Evolutionary conservation across 2,113 vertebrate species (phyloP).

Genomic region (Gulo gulo): DNA sequence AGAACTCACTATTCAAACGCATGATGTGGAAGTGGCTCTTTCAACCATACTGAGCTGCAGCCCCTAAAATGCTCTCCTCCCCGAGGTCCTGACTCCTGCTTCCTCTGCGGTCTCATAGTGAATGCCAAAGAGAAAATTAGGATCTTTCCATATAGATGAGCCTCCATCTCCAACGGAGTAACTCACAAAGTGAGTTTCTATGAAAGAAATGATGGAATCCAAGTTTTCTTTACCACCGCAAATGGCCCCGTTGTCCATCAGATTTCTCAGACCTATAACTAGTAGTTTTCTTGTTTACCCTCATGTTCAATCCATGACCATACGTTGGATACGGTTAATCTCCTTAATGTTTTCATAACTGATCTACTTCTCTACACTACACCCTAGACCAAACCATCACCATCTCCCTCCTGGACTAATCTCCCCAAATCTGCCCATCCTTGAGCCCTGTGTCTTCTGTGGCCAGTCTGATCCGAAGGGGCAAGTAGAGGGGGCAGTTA

Average conservation of each 20-base stretch:
- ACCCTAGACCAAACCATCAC: background rate
- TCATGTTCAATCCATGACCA: background rate
- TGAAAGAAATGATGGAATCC: background rate
- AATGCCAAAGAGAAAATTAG: background rate
- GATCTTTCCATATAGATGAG: background rate
- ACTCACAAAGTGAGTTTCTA: background rate
- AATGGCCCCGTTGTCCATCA: background rate
- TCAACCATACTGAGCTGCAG: background rate
- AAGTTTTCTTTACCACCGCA: background rate
- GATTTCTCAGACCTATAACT: background rate
- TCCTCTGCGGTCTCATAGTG: background rate
- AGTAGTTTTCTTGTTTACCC: background rate
- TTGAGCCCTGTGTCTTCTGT: background rate
- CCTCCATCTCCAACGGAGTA: background rate
- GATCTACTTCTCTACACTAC: background rate
- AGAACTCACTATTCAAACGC: background rate
- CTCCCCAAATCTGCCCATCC: background rate
- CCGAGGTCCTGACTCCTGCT: background rate
- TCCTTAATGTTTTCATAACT: background rate
- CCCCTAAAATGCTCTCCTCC: background rate
- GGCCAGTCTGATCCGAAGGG: background rate
- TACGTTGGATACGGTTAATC: background rate
- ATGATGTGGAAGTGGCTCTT: background rate
- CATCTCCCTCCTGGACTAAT: background rate
- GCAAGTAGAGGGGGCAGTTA: background rate